Conservation (phyloP, 1,140 invertebrate species). For the Drosophila kepulauana region DNA sequence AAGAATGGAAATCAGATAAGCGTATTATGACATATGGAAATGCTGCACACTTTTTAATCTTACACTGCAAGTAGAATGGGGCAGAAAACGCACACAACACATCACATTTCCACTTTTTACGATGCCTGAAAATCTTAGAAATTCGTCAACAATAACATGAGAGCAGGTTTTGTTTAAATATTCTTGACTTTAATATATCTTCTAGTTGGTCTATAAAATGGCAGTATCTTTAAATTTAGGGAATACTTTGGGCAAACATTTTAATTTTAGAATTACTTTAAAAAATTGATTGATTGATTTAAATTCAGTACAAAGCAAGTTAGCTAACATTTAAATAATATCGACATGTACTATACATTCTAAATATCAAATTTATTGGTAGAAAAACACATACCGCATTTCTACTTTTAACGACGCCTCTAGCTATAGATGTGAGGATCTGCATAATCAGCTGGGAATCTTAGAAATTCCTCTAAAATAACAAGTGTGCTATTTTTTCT, state of each 20-base stretch:
- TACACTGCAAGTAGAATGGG: neutral
- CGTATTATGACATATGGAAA: conserved; percentile 5
- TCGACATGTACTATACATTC: no score
- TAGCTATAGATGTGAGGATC: neutral
- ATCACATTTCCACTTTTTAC: conserved; percentile 38
- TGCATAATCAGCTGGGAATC: conserved; percentile 47
- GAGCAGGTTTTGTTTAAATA: no score
- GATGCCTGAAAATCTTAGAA: conserved; percentile 45
- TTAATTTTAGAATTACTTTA: no score
- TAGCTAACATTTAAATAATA: no score
- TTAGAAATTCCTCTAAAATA: conserved; percentile 56
- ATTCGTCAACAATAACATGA: conserved; percentile 58
- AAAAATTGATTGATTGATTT: no score
- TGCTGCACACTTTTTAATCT: neutral
- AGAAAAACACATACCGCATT: neutral
- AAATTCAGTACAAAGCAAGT: no score
- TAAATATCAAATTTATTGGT: no score
- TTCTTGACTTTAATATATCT: no score
- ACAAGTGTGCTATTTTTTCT: neutral
- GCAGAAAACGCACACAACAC: neutral
- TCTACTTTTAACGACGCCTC: conserved; percentile 38
- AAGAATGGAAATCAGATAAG: conserved; percentile 32
- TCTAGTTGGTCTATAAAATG: no score
- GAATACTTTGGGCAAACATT: no score
- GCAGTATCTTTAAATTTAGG: no score